phyloP scores from a whole-genome alignment of 2,113 vertebrate species.

The Mus pahari region DNA sequence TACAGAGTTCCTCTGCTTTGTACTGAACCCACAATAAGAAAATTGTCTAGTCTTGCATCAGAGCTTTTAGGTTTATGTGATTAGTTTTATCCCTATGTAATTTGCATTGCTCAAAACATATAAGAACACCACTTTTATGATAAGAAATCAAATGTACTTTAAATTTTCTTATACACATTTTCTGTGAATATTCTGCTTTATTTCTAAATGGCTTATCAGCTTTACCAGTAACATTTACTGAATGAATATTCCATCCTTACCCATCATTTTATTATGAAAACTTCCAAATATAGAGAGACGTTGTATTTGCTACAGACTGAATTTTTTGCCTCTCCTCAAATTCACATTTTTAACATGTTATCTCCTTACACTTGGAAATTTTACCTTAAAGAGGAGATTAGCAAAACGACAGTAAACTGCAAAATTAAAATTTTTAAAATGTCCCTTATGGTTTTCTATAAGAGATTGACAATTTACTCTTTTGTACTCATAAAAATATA shows the following conservation, averaged over 20 bases:
- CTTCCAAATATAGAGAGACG: background rate
- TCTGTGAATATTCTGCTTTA: background rate
- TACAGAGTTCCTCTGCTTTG: background rate
- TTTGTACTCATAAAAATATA: background rate
- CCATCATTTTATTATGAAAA: background rate
- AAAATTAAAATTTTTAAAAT: background rate
- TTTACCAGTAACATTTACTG: background rate
- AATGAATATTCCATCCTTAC: background rate
- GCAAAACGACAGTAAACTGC: background rate
- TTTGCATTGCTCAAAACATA: background rate
- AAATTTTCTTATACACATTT: background rate
- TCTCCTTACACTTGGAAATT: background rate
- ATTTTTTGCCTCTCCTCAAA: background rate
- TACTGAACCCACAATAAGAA: background rate
- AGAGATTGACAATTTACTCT: background rate
- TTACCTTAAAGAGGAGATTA: background rate
- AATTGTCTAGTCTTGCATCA: background rate
- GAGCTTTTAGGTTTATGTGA: background rate
- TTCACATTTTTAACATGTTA: background rate
- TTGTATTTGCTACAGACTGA: background rate
- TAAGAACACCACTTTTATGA: background rate
- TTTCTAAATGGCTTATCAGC: background rate
- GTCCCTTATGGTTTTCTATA: background rate
- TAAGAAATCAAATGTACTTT: background rate
- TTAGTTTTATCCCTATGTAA: background rate